Conservation (phyloP, 2,888 invertebrate genomes). For the Lithophane socia region DNA sequence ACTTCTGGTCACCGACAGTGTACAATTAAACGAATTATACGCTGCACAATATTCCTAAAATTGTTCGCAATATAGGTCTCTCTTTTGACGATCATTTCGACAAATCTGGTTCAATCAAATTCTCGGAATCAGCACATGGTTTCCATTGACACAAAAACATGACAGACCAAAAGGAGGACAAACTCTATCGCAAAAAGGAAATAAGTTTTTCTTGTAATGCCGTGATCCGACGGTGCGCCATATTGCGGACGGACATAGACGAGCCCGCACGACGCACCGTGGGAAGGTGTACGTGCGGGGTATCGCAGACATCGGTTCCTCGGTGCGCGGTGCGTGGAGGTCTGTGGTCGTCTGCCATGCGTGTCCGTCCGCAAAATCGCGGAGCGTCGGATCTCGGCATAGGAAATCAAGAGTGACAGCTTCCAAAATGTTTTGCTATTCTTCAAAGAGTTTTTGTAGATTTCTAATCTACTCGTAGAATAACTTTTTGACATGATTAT, state of each 20-base stretch:
- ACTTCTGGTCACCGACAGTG: neutral
- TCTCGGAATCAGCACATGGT: slow-evolving; percentile 24
- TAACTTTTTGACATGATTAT: neutral
- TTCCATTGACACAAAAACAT: slow-evolving; percentile 23
- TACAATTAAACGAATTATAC: slow-evolving; percentile 16
- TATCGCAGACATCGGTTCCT: too few relatives aligned
- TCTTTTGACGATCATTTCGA: slow-evolving; percentile 16
- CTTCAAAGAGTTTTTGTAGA: neutral
- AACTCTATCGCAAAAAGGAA: slow-evolving; percentile 31
- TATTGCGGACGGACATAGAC: too few relatives aligned
- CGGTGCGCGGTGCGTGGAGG: too few relatives aligned
- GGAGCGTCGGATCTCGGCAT: too few relatives aligned
- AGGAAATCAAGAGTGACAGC: slow-evolving; percentile 39
- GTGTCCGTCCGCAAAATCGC: too few relatives aligned
- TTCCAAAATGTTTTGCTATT: neutral
- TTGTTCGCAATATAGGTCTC: neutral
- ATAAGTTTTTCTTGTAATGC: slow-evolving; percentile 19
- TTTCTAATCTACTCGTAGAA: neutral
- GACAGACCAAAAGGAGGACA: slow-evolving; percentile 27
- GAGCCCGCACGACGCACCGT: too few relatives aligned
- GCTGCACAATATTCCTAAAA: neutral
- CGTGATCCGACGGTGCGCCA: too few relatives aligned
- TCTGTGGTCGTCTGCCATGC: too few relatives aligned
- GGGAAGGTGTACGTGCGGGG: too few relatives aligned
- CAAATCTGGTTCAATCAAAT: slow-evolving; percentile 39